Conservation (phyloP, 2,888 invertebrate genomes). For the Arctia plantaginis region DNA sequence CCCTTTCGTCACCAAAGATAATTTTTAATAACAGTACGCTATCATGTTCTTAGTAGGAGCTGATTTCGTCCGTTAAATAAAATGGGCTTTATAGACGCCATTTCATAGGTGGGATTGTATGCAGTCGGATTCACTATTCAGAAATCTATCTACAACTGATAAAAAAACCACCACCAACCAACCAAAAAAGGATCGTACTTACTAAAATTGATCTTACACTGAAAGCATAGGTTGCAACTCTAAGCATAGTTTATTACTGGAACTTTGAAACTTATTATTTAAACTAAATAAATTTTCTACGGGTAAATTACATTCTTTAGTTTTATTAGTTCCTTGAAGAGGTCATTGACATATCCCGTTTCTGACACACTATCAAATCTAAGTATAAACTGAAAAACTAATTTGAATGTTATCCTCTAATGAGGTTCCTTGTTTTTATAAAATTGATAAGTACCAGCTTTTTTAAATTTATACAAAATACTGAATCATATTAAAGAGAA, state of each 20-base stretch:
- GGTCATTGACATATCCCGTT: conserved; percentile 1
- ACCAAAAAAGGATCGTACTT: conserved; percentile 40
- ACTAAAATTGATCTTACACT: conserved; percentile 61
- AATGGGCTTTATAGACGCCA: background rate
- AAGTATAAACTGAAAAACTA: background rate
- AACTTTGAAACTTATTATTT: conserved; percentile 11
- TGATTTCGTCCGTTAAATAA: background rate
- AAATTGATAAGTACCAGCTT: background rate
- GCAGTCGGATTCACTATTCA: background rate
- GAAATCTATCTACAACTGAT: background rate
- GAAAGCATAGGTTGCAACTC: conserved; percentile 53
- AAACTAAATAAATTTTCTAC: background rate
- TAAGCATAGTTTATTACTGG: conserved; percentile 58
- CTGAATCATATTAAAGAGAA: too few species aligned
- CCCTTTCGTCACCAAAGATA: background rate
- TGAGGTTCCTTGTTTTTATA: background rate
- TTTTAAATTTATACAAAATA: too few species aligned
- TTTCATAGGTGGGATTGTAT: background rate
- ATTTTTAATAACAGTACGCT: background rate
- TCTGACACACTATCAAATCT: conserved; percentile 6
- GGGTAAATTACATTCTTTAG: conserved; percentile 11
- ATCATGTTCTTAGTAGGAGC: background rate
- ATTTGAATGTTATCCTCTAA: background rate
- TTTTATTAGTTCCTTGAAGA: conserved; percentile 2
- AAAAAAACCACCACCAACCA: background rate